Percentiles rank a stretch among this genome's conserved stretches.
Evolutionary conservation across 2,888 invertebrate species (phyloP).

Genomic region (Argynnis bischoffii): DNA sequence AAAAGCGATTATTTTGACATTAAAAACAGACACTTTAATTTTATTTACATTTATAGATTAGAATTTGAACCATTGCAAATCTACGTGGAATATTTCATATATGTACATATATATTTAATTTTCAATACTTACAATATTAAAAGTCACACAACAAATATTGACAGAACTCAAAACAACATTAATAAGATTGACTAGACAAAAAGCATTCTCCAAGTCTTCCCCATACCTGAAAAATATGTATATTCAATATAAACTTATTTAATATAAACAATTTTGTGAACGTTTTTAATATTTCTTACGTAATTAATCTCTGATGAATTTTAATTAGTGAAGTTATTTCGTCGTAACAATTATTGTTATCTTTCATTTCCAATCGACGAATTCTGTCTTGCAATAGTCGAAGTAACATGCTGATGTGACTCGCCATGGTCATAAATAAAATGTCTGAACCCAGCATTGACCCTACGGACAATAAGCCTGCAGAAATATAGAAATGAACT

Average conservation of each 20-base stretch:
- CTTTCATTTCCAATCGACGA: constrained; percentile 47
- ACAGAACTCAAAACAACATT: constrained; percentile 68
- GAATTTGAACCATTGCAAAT: too few species aligned
- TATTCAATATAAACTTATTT: background rate
- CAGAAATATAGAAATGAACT: constrained; percentile 24
- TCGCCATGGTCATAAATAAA: constrained; percentile 68
- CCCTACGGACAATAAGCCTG: constrained; percentile 61
- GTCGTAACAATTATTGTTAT: constrained; percentile 45
- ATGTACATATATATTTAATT: background rate
- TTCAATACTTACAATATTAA: constrained; percentile 60
- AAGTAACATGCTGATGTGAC: constrained; percentile 67
- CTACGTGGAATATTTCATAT: too few species aligned
- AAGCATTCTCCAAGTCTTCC: constrained; percentile 63
- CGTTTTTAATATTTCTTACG: constrained; percentile 44
- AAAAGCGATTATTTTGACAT: too few species aligned
- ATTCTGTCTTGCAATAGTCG: constrained; percentile 62
- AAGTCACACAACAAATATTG: constrained; percentile 67
- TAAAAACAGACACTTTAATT: too few species aligned
- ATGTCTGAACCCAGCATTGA: constrained; percentile 66
- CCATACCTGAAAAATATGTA: constrained; percentile 56
- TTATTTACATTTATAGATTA: too few species aligned
- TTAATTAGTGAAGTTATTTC: constrained; percentile 59
- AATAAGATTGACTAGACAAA: constrained; percentile 63
- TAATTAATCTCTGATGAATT: constrained; percentile 65
- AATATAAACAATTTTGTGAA: background rate